Conservation (phyloP, 2,888 invertebrate genomes). For the Lottia gigantea region DNA sequence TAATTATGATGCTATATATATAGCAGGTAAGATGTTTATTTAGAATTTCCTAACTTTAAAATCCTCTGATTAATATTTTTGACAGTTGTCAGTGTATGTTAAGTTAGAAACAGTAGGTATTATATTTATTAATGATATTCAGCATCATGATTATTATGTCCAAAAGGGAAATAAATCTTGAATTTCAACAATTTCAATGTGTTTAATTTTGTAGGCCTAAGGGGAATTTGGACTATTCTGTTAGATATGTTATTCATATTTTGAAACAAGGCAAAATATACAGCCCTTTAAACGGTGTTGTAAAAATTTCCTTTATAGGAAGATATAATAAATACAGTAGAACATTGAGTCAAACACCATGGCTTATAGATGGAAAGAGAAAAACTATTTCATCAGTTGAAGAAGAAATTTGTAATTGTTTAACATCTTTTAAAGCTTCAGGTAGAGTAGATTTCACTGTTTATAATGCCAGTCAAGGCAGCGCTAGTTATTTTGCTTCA, state of each 20-base stretch:
- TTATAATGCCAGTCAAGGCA: not conserved
- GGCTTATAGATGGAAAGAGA: conserved; percentile 84
- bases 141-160: too few species aligned
- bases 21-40: conserved; percentile 71
- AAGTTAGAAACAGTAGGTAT: too few species aligned
- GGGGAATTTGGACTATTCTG: too few species aligned
- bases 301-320: conserved; percentile 37
- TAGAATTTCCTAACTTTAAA: too few species aligned
- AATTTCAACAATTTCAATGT: too few species aligned
- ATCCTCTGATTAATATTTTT: too few species aligned
- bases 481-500: not conserved
- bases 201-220: too few species aligned
- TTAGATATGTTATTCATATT: not conserved
- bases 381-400: conserved; percentile 89
- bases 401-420: conserved; percentile 82
- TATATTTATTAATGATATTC: too few species aligned
- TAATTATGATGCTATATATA: conserved; percentile 74
- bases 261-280: not conserved
- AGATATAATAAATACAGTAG: conserved; percentile 73
- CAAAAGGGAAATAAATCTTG: too few species aligned
- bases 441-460: too few species aligned
- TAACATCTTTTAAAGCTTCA: conserved; percentile 75
- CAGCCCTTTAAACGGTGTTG: too few species aligned
- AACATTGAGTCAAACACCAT: conserved; percentile 91
- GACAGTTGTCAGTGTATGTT: too few species aligned